Evolutionary conservation across 2,113 vertebrate species (phyloP).

Genomic region (Asarcornis scutulata): DNA sequence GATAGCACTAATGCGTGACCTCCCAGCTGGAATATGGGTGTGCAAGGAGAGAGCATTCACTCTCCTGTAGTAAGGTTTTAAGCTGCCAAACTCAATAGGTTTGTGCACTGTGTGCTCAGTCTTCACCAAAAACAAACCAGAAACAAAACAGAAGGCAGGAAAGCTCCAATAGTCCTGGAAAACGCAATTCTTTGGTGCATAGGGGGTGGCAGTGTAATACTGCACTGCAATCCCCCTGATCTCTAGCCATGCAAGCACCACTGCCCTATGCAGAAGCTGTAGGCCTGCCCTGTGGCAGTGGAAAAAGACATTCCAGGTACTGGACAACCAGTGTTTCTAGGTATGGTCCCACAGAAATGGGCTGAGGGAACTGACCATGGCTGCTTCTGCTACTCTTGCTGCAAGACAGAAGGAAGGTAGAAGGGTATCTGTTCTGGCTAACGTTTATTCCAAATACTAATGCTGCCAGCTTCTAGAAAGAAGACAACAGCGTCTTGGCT

Average conservation of each 20-base stretch:
- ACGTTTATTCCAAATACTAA: neutral
- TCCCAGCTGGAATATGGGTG: neutral
- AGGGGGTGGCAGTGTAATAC: neutral
- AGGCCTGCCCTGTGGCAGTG: neutral
- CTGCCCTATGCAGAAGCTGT: neutral
- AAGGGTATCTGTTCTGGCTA: neutral
- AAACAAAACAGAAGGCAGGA: neutral
- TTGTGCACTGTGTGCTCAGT: neutral
- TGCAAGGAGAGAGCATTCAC: neutral
- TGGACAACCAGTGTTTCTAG: neutral
- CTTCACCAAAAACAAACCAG: neutral
- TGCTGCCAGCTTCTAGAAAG: neutral
- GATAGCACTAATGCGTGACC: accelerated
- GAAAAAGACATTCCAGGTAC: neutral
- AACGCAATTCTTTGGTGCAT: neutral
- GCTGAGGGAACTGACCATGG: neutral
- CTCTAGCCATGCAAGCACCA: neutral
- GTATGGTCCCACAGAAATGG: neutral
- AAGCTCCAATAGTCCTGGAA: neutral
- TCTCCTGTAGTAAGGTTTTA: neutral
- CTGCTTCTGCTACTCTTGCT: neutral
- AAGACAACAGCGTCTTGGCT: neutral
- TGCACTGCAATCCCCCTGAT: neutral
- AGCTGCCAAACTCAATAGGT: neutral
- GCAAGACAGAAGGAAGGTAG: neutral